These are phyloP conservation scores for Montipora efflorescens DNA, from an alignment of 64 coral and sea anemone species.

Conservation along the genomic window DNA sequence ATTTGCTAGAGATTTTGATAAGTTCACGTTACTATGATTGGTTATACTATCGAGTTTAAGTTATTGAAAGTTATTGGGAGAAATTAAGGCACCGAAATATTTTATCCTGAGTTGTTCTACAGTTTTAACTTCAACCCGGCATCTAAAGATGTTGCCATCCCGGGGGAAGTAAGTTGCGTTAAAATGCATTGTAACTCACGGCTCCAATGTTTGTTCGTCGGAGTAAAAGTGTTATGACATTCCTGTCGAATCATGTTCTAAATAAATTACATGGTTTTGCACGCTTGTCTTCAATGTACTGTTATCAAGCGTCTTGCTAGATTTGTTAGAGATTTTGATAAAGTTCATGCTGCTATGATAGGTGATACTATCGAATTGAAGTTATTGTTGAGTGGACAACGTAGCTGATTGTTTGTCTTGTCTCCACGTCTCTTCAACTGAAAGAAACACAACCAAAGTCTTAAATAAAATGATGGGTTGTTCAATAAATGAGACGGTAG, in stretches of 20 bases:
- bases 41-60: no score
- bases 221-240: slow-evolving; percentile 11
- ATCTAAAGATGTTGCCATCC: slow-evolving; percentile 13
- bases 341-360: background rate
- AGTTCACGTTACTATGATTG: no score
- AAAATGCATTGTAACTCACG: slow-evolving; percentile 7
- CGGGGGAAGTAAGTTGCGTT: slow-evolving; percentile 1
- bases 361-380: background rate
- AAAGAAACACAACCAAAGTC: no score
- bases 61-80: background rate
- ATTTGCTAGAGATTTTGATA: no score
- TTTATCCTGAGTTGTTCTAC: background rate
- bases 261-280: background rate
- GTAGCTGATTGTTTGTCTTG: no score
- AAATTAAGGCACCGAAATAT: background rate
- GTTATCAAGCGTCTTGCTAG: slow-evolving; percentile 31
- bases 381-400: no score
- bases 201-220: slow-evolving; percentile 4
- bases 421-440: no score
- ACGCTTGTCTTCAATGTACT: background rate
- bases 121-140: slow-evolving; percentile 20
- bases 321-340: slow-evolving; percentile 24
- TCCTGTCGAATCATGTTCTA: background rate
- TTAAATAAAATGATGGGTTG: no score
- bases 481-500: no score